Base-by-base conservation (phyloP, 1,140 invertebrate genomes). In the Artemia franciscana region DNA sequence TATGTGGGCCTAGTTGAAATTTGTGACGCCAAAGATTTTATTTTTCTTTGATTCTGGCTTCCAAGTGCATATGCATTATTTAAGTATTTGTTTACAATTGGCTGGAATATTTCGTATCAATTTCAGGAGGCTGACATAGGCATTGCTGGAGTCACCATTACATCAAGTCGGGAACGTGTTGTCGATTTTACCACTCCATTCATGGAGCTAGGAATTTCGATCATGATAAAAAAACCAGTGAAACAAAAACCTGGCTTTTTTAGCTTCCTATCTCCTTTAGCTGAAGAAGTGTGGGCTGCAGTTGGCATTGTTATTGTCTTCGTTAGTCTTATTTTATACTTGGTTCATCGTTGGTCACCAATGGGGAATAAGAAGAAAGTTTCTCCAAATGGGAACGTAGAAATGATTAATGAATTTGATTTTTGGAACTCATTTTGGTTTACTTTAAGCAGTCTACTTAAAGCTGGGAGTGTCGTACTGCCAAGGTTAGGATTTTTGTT, bases 371-470 rank as follows among this genome's bases (percentile, higher is more conserved):
- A 59, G 18, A 69, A 67, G 68, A 71, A 62, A 63, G 71, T 65
- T 67, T 66, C 75, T 62, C 69, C 73, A 56, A 66, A 68, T 59
- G 71, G 70, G 60, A 74, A 76, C 26, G 72, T 71, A 59, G 72
- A 71, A 18, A 73, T 79, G 24, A 73, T 73, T 51, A 82, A 82
- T 67, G 80, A 81, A 67, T 82, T 82, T 69, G 78, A 77, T 26
- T 76, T 83, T 28, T 78, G 78, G 66, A 82, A 82, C 69, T 79
- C 69, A n/a, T 70, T 84, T 23, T 84, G 82, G 82, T 83, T 83
- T 67, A 76, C 80, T 3, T 71, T 83, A 18, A 81, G 79, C 18
- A 78, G 81, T 18, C 76, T 83, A 62, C 80, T 83, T 76, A 79
- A 82, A 67, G 82, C 84, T 70, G 79, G 81, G 25, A 79, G 78